Base-by-base conservation (phyloP, 2,797 vertebrate species). In the Falco peregrinus region DNA sequence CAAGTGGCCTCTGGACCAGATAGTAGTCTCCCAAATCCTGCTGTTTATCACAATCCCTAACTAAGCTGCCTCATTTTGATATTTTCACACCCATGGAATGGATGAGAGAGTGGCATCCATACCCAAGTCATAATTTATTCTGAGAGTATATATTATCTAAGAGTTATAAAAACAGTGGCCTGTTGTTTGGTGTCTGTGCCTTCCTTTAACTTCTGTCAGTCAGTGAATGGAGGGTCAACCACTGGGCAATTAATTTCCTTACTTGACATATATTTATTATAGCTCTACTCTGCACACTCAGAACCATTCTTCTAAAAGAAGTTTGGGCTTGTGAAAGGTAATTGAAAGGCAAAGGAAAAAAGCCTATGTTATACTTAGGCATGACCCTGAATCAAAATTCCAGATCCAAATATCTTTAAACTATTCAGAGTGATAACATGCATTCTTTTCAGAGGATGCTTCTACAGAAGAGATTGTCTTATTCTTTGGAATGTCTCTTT, bases 171-270 rank as follows among this genome's bases (percentile, higher is more conserved):
- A 91, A 87, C 10, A 85, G 18, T 35, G 3, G 29, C 37, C n/a
- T 45, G 4, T 24, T 20, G 1, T 86, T 91, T 83, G 28, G 20
- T 71, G 31, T 71, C 54, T 68, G 1, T 75, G 8, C 41, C 31
- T 86, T 81, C 41, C 57, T 94, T 84, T 79, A 86, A 84, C 57
- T 57, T 92, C 74, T 90, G 47, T 79, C 79, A 81, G 61, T 71
- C 65, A 71, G n/a, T 48, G 28, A 83, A 86, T 13, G 54, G 79
- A 74, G 48, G 92, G 33, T 35, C 75, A 59, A 45, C 28, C 28
- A 48, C 47, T 47, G 15, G 48, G 28, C 35, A 84, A 74, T 87
- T 84, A 59, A 78, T 94, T 88, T 90, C 22, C 47, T 84, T 56
- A 64, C 17, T 5, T 92, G 76, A 63, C 22, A 13, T 73, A 10